Base-by-base conservation (phyloP, 1,140 invertebrate genomes). In the Zaprionus taronus region DNA sequence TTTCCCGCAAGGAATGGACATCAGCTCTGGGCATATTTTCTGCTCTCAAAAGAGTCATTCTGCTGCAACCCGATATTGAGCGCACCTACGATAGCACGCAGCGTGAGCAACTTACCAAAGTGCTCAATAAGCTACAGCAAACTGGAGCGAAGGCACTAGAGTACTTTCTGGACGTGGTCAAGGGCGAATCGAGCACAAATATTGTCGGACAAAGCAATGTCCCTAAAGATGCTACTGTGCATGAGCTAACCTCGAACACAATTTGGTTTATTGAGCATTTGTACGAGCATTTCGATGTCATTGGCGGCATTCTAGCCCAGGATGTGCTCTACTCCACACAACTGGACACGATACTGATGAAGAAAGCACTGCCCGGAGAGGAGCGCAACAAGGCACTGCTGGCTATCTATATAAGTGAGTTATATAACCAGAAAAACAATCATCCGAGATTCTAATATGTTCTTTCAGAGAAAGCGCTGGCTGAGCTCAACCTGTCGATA, bases 171-270 rank as follows among this genome's bases (percentile, higher is more conserved):
- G 98, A 99, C 85, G 97, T 96, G 80, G 96, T 99, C 55, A 95
- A 97, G 83, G 96, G 95, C 70, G 98, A 99, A 92, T 95, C 95
- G 12, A 96, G 97, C 38, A 95, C 96, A 5, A 95, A 96, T 78
- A 95, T 98, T 83, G 92, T 93, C 9, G 91, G 92, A 5, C 92
- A 92, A 49, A 93, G 91, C 69, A 92, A 91, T 81, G 93, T 94
- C 12, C 98, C 98, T 1, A 97, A 96, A 93, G 98, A 99, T 94
- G 98, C 98, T 68, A 99, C 98, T 1, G 98, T 99, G 24, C 98
- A 99, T 92, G 98, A 99, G 93, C 94, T 98, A 51, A 98, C 98
- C 4, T 98, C 96, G 60, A 98, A 99, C 93, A 97, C 98, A 61
- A 95, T 98, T 49, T 96, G 98, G 72, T 97, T 98, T 93, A 93